Conservation (phyloP, 2,888 invertebrate genomes). For the Epistrophella euchroma region DNA sequence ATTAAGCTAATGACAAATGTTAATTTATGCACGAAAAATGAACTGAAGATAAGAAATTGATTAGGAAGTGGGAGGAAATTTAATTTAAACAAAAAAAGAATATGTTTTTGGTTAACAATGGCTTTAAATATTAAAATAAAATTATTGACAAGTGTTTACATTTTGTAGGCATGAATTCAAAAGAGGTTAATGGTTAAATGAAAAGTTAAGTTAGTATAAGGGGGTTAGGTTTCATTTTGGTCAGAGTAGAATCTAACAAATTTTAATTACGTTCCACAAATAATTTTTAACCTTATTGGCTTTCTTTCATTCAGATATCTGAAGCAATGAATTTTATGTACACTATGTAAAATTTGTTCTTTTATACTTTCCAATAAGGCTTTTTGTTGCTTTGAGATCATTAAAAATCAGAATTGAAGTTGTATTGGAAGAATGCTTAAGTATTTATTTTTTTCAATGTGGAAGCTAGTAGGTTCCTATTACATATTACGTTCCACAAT, state of each 20-base stretch:
- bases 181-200: neutral
- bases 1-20: slow-evolving; percentile 62
- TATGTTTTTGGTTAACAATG: slow-evolving; percentile 74
- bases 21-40: slow-evolving; percentile 69
- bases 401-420: neutral
- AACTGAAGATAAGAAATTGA: slow-evolving; percentile 40
- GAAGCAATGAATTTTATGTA: neutral
- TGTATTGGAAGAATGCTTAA: neutral
- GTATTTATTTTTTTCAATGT: neutral
- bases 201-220: neutral
- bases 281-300: neutral
- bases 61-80: slow-evolving; percentile 29
- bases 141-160: slow-evolving; percentile 31
- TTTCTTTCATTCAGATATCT: neutral
- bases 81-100: slow-evolving; percentile 35
- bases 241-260: neutral
- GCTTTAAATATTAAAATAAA: slow-evolving; percentile 70
- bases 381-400: neutral
- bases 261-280: neutral
- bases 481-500: neutral
- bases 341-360: neutral
- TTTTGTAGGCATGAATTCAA: slow-evolving; percentile 12
- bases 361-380: neutral
- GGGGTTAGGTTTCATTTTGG: neutral
- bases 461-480: neutral